phyloP scores from a whole-genome alignment of 1,140 invertebrate genomes.

The Aphis craccivora region DNA sequence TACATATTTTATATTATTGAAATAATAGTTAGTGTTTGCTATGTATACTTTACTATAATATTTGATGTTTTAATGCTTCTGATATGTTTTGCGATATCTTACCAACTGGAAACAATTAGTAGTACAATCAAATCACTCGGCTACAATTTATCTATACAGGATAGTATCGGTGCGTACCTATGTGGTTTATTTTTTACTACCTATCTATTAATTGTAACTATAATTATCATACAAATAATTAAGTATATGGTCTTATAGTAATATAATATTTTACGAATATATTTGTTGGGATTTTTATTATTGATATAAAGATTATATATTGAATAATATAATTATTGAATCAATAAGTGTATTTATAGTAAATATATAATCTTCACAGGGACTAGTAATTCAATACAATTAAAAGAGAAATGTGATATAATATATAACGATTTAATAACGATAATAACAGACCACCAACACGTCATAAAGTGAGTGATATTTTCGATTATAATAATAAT shows the following conservation, averaged over 20 bases:
- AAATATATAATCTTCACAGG: not conserved
- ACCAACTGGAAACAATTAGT: slow-evolving; percentile 2
- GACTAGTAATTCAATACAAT: not conserved
- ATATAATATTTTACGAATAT: not conserved
- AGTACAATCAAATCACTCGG: not conserved
- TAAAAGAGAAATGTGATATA: not conserved
- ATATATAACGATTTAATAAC: slow-evolving; percentile 5
- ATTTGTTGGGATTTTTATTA: not conserved
- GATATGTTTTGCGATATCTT: not conserved
- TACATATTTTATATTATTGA: not conserved
- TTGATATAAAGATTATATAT: not conserved
- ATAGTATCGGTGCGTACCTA: not conserved
- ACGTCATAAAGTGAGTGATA: not conserved
- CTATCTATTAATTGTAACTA: not conserved
- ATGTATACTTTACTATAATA: not conserved
- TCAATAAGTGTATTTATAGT: not conserved
- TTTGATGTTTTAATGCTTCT: not conserved
- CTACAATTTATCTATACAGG: not conserved
- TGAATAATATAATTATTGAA: not conserved
- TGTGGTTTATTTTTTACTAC: not conserved
- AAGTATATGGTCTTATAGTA: not conserved
- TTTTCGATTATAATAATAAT: not conserved
- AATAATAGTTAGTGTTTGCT: not conserved
- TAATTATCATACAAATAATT: not conserved
- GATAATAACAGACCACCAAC: not conserved